These are phyloP conservation scores for Graptemys geographica DNA, from an alignment of 2,797 vertebrate species.

Conservation along the genomic window DNA sequence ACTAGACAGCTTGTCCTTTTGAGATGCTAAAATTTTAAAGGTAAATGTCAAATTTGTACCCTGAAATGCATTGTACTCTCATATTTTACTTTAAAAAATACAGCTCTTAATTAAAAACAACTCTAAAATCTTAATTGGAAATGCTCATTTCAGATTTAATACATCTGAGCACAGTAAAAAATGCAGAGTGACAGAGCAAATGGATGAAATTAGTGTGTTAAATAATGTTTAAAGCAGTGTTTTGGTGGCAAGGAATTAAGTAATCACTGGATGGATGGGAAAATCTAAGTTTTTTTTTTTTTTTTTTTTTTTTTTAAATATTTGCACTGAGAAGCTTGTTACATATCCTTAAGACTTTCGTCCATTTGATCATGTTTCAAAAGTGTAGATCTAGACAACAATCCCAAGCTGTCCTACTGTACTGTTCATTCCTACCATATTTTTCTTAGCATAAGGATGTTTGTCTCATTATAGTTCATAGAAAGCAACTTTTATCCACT, in stretches of 20 bases:
- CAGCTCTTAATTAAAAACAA: neutral
- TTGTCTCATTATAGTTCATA: neutral
- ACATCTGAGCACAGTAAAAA: neutral
- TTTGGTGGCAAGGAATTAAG: neutral
- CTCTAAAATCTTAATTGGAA: neutral
- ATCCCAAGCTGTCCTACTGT: neutral
- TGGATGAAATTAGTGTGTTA: neutral
- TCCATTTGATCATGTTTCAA: neutral
- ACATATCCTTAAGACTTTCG: neutral
- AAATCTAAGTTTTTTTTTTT: neutral
- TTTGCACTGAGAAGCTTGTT: neutral
- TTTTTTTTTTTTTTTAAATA: neutral
- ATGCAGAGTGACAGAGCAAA: neutral
- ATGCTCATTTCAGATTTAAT: neutral
- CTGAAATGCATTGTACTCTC: neutral
- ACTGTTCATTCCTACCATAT: neutral
- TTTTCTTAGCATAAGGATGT: neutral
- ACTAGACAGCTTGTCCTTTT: neutral
- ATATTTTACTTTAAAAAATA: neutral
- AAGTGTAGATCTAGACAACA: neutral
- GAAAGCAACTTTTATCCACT: neutral
- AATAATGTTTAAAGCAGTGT: neutral
- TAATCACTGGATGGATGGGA: neutral
- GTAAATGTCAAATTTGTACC: neutral
- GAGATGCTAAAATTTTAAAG: neutral